phyloP scores from a whole-genome alignment of 2,797 vertebrate species.

The Tenualosa ilisha region DNA sequence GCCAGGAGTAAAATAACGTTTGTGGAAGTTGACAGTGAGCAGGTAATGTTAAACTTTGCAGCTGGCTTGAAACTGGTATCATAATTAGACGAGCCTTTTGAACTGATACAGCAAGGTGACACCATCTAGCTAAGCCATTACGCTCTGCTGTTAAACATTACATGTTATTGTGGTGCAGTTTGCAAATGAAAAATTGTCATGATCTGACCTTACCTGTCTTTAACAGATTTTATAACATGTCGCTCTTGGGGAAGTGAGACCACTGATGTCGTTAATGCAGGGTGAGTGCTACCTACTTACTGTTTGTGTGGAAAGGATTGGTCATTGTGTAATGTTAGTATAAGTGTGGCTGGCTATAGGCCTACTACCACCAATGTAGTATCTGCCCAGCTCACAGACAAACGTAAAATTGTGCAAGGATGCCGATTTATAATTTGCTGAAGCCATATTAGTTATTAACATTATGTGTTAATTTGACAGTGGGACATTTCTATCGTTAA shows the following conservation, averaged over 20 bases:
- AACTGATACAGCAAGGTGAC: not conserved
- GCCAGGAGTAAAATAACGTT: not conserved
- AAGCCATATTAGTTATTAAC: too few relatives aligned
- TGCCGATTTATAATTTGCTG: too few relatives aligned
- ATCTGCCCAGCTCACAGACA: too few relatives aligned
- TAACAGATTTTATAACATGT: not conserved
- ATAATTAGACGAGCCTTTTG: not conserved
- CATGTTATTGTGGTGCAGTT: not conserved
- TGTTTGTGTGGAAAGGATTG: too few relatives aligned
- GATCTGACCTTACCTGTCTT: not conserved
- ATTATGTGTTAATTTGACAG: too few relatives aligned
- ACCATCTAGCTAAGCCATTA: not conserved
- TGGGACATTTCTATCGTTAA: too few relatives aligned
- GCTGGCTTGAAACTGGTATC: not conserved
- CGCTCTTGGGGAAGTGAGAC: slow-evolving; percentile 8
- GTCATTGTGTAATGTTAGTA: too few relatives aligned
- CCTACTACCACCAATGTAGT: too few relatives aligned
- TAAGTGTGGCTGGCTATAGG: too few relatives aligned
- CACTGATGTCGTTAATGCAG: not conserved
- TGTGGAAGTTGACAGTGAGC: not conserved
- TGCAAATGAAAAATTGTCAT: not conserved
- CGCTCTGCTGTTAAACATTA: not conserved
- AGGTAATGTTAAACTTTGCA: not conserved
- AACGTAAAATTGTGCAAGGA: too few relatives aligned
- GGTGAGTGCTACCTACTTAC: not conserved